Evolutionary conservation across 2,888 invertebrate species (phyloP).

Genomic region (Sialis lutaria): DNA sequence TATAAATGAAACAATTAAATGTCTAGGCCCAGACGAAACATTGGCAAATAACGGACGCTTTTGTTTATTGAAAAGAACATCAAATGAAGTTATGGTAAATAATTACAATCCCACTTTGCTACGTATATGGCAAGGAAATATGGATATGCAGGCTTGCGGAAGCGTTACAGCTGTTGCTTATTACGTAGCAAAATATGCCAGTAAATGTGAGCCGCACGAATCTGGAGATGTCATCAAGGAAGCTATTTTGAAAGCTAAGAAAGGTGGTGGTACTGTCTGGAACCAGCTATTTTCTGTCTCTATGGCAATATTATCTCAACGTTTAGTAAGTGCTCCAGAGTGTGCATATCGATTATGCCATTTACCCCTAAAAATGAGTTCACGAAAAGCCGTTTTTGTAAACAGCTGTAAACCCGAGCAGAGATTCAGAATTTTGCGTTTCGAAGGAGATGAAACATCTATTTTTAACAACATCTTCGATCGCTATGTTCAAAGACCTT

Average conservation of each 20-base stretch:
- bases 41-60: conserved; percentile 16
- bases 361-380: no score
- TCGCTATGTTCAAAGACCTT: no score
- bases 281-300: no score
- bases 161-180: conserved; percentile 16
- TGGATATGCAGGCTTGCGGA: conserved; percentile 19
- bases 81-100: conserved; percentile 9
- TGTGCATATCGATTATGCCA: no score
- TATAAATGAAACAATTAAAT: conserved; percentile 11
- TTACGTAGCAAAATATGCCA: conserved; percentile 1
- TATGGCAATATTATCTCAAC: no score
- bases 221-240: conserved; percentile 7
- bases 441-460: no score
- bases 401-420: no score
- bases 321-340: no score
- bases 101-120: conserved; percentile 16
- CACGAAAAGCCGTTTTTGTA: no score
- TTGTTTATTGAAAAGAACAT: conserved; percentile 14
- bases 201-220: conserved; percentile 9
- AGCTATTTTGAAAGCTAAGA: conserved; percentile 6
- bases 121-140: conserved; percentile 17
- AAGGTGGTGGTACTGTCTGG: no score
- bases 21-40: conserved; percentile 15
- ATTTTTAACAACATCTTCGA: no score
- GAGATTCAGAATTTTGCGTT: no score